Evolutionary conservation across 1,140 invertebrate genomes (phyloP).

Genomic region (Apis florea): DNA sequence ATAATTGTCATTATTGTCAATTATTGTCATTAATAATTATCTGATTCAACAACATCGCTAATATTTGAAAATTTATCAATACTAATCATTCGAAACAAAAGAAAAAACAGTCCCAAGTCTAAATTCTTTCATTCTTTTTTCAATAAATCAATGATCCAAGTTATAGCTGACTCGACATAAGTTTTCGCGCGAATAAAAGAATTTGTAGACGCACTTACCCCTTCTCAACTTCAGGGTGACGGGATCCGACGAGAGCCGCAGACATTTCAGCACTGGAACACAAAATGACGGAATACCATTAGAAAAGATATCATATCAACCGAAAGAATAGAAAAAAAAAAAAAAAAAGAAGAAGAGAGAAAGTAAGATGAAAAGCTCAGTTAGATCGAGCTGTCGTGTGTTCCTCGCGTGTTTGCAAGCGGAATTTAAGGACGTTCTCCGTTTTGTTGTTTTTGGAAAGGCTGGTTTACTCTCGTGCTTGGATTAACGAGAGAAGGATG

Average conservation of each 20-base stretch:
- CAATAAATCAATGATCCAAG: background rate
- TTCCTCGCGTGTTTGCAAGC: background rate
- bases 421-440: conserved; percentile 6
- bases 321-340: background rate
- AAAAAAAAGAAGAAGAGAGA: background rate
- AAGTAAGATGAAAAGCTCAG: background rate
- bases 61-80: too few relatives aligned
- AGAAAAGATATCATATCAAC: background rate
- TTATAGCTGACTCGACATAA: background rate
- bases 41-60: too few relatives aligned
- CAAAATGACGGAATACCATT: conserved; percentile 68
- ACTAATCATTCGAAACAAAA: too few relatives aligned
- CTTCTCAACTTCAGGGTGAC: conserved; percentile 93
- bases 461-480: background rate
- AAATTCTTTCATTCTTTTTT: background rate
- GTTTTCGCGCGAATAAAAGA: conserved; percentile 43
- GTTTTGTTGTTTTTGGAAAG: background rate
- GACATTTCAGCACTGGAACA: conserved; percentile 94
- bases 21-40: too few relatives aligned
- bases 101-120: background rate
- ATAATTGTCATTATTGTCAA: too few relatives aligned
- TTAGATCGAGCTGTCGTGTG: background rate
- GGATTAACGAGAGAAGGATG: conserved; percentile 20
- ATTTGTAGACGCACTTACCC: conserved; percentile 82
- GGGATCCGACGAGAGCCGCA: conserved; percentile 92